These are phyloP conservation scores for Nautilus pompilius DNA, from an alignment of 1,140 invertebrate species.

Conservation along the genomic window DNA sequence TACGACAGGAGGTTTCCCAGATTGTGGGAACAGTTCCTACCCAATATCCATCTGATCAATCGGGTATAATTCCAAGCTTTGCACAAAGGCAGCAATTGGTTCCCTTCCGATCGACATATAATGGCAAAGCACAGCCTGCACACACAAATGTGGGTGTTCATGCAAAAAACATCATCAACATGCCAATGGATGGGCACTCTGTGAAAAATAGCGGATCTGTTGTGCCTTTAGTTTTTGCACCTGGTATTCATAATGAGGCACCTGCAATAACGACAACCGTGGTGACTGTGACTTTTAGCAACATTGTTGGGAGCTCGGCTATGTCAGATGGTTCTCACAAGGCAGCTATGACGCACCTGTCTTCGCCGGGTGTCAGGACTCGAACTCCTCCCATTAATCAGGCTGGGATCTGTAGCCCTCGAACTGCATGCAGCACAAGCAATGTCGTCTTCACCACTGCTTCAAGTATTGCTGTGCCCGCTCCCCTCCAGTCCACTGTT, in stretches of 20 bases:
- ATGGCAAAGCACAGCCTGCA: slow-evolving; percentile 11
- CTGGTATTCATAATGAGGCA: background rate
- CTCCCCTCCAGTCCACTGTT: background rate
- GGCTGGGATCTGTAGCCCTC: slow-evolving; percentile 3
- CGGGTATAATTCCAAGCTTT: background rate
- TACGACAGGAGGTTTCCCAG: background rate
- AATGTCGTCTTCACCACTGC: background rate
- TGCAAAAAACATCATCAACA: slow-evolving; percentile 18
- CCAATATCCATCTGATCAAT: background rate
- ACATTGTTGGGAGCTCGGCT: background rate
- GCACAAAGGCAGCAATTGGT: slow-evolving; percentile 7
- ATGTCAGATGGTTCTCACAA: background rate
- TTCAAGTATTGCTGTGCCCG: background rate
- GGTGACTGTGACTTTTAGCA: background rate
- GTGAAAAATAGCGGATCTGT: background rate
- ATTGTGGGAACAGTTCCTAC: background rate
- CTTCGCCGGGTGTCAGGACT: background rate
- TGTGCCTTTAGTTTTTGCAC: background rate
- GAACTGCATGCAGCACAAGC: slow-evolving; percentile 6
- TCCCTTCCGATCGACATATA: slow-evolving; percentile 8
- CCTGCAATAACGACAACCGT: background rate
- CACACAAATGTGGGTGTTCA: slow-evolving; percentile 13
- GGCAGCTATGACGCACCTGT: background rate
- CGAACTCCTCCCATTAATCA: background rate
- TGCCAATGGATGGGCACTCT: slow-evolving; percentile 13